phyloP scores from a whole-genome alignment of 2,113 vertebrate genomes.

The Lathamus discolor region DNA sequence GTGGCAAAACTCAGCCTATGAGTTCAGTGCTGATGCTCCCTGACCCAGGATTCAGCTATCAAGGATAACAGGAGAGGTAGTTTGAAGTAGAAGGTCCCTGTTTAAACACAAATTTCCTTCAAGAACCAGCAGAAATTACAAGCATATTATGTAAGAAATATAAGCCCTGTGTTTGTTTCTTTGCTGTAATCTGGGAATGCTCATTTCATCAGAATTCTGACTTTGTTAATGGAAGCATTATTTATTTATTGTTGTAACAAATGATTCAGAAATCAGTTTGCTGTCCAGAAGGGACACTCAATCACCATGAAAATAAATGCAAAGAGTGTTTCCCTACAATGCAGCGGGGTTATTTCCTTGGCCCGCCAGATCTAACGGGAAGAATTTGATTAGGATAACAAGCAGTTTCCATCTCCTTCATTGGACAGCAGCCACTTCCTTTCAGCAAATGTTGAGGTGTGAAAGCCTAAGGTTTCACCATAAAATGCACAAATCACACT shows the following conservation, averaged over 20 bases:
- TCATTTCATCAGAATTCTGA: not conserved
- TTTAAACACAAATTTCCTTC: not conserved
- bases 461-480: not conserved
- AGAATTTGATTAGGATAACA: not conserved
- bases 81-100: not conserved
- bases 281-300: not conserved
- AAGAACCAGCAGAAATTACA: not conserved
- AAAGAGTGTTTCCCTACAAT: not conserved
- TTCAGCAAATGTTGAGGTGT: not conserved
- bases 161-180: not conserved
- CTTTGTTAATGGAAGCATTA: not conserved
- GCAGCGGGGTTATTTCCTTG: not conserved
- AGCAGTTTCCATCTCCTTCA: not conserved
- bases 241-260: not conserved
- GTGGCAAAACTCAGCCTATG: not conserved
- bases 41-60: not conserved
- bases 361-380: not conserved
- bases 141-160: not conserved
- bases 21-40: not conserved
- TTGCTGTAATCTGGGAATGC: not conserved
- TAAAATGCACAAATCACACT: not conserved
- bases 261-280: slow-evolving; percentile 35
- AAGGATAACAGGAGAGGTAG: not conserved
- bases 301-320: slow-evolving; percentile 1
- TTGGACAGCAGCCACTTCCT: not conserved